Conservation (phyloP, 2,797 vertebrate genomes). For the Leptatherina wallacei region DNA sequence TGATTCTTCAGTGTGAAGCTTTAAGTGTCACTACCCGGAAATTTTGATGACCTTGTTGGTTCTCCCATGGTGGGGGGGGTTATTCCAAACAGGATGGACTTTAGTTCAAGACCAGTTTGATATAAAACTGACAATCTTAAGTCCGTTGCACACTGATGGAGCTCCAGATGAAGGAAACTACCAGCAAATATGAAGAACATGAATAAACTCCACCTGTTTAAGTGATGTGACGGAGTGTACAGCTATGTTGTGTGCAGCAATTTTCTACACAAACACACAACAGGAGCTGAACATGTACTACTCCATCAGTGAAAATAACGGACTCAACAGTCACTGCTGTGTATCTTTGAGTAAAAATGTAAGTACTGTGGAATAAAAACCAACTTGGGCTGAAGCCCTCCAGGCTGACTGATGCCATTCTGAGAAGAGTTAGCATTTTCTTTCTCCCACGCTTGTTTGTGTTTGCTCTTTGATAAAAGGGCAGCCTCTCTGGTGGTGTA, state of each 20-base stretch:
- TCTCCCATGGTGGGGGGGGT: conserved; percentile 15
- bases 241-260: conserved; percentile 74
- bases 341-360: background rate
- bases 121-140: conserved; percentile 69
- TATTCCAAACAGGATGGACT: conserved; percentile 52
- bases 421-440: background rate
- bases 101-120: conserved; percentile 70
- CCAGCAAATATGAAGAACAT: conserved; percentile 61
- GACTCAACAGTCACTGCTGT: conserved; percentile 60
- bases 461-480: background rate
- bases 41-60: conserved; percentile 65
- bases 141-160: conserved; percentile 79
- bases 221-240: conserved; percentile 76
- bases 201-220: conserved; percentile 75
- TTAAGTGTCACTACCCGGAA: conserved; percentile 58
- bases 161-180: conserved; percentile 67
- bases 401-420: background rate
- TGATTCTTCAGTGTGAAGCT: conserved; percentile 82
- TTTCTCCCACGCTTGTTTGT: background rate
- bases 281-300: conserved; percentile 81
- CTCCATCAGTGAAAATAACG: conserved; percentile 78
- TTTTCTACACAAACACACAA: conserved; percentile 68
- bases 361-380: conserved; percentile 4
- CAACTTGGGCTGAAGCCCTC: background rate
- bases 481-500: background rate